Evolutionary conservation across 2,113 vertebrate species (phyloP), one percentile per base, ranked within the genome.

Genomic region (Colius striatus): DNA sequence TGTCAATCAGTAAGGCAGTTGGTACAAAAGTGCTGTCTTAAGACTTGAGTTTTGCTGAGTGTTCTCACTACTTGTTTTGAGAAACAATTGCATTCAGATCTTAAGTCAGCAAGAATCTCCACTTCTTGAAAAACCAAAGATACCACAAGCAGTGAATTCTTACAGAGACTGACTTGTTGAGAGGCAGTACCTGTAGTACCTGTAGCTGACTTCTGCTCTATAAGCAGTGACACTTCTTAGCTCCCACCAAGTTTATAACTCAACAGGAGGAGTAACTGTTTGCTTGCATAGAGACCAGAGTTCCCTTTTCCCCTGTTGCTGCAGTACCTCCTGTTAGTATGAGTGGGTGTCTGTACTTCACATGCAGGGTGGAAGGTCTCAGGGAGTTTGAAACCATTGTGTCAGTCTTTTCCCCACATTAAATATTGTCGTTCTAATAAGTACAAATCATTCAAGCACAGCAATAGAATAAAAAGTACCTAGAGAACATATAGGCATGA

Each of bases 381-480:
- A 32, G 50, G 32, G 27, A 86, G 36, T 73, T 50, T 45, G 54
- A 83, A 92, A 54, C 30, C 6, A 32, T 84, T 87, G 16, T 4
- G 75, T 32, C 43, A 22, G 0, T 62, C 43, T 80, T 53, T 45
- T 81, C 16, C 16, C 36, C n/a, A 68, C 47, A 60, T 93, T 78
- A 92, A 68, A 63, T 16, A 14, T 8, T 65, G 34, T 65, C 45
- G 83, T 88, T 76, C 16, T 65, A 83, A 36, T 81, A 89, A 89
- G 50, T 75, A 53, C 21, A 60, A 51, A 89, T 93, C 76, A 88
- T 95, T 86, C 18, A 41, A 88, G 34, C 26, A 41, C 63, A 71
- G 32, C 22, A 54, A 30, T 58, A 41, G 21, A 16, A 26, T 57
- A 48, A 86, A 88, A 70, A 51, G 38, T 74, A 55, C 21, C 15